Base-by-base conservation (phyloP, 2,888 invertebrate genomes). In the Ephialtes manifestator region DNA sequence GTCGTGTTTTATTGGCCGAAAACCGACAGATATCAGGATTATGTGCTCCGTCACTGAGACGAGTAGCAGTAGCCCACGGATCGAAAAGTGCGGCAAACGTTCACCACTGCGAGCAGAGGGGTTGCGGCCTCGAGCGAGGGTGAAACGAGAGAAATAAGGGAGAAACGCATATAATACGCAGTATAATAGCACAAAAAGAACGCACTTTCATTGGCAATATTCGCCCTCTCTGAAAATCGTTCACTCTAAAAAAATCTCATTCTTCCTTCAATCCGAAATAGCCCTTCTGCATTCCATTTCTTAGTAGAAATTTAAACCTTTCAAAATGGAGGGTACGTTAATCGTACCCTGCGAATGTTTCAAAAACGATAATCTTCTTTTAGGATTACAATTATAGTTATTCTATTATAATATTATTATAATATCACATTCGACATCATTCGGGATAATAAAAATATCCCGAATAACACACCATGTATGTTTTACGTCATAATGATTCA, bases 1-100 rank as follows among this genome's bases (percentile, higher is more conserved):
- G 91, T 92, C 95, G 95, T 95, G 95, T 95, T 95, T 95, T 95
- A 95, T 95, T 95, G 95, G 94, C 94, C 95, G 95, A 95, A 95
- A 95, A 95, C 95, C 95, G 94, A 94, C 94, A 95, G 95, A 95
- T 95, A 95, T 95, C 93, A 88, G 94, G 94, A 94, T 94, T 94
- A 94, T 92, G 92, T 89, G 89, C 89, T 89, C 88, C 89, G 87
- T 89, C 87, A 85, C 70, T 86, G 87, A 48, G 80, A 82, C 74
- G 81, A 67, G 80, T 11, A 63, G 67, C n/a, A 65, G 58, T 65
- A 72, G 79, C 67, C 35, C 81, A 55, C 35, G 39, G 76, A 46
- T 77, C 55, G 83, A 55, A 31, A 76, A 81, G 70, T 58, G 65
- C 58, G 75, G 51, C 63, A 39, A 35, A 75, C 79, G 48, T 81